Evolutionary conservation across 1,140 invertebrate genomes (phyloP), one percentile per base, ranked within the genome.

Genomic region (Zaprionus taronus): DNA sequence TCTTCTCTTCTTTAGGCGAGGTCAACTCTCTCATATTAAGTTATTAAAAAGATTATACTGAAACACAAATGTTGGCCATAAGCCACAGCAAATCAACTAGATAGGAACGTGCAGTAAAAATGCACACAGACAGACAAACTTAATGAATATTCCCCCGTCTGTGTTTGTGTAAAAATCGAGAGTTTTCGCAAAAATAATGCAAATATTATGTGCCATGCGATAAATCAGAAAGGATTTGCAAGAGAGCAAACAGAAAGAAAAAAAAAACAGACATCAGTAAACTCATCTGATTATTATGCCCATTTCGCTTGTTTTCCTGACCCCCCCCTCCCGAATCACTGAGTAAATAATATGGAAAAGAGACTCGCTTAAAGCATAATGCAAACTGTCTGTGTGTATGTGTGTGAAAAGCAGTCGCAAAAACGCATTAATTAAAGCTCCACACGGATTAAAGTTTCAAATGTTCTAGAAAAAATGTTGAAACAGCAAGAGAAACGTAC

Each of bases 391-490:
- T 57, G 17, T 47, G 28, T 44, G 26, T 31, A 6, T 31, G 26
- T 31, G 28, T 31, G 28, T 31, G 24, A 72, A 72, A 56, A 28
- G 22, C 38, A 47, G 38, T 63, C 47, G 47, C 28, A 61, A 44
- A 41, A 51, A 31, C 34, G 56, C 68, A 72, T 72, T 65, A 71
- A 71, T 66, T 66, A 72, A 72, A 72, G 68, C 73, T 22, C 36
- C 36, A 31, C 20, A 24, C 11, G 71, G 75, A 77, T 77, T 73
- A 73, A 63, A 77, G 17, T 63, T 68, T 60, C 38, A 28, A 67
- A 72, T 75, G 53, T 75, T 28, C 17, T 9, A n/a, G 14, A 38
- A 49, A 71, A 20, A 49, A 49, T 7, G 15, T 0, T 0, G 41
- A 47, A 51, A 51, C 20, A 51, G 20, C 7, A 60, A 69, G 41